These are phyloP conservation scores for Halcyon smyrnensis DNA, from an alignment of 2,797 vertebrate species.

Conservation along the genomic window DNA sequence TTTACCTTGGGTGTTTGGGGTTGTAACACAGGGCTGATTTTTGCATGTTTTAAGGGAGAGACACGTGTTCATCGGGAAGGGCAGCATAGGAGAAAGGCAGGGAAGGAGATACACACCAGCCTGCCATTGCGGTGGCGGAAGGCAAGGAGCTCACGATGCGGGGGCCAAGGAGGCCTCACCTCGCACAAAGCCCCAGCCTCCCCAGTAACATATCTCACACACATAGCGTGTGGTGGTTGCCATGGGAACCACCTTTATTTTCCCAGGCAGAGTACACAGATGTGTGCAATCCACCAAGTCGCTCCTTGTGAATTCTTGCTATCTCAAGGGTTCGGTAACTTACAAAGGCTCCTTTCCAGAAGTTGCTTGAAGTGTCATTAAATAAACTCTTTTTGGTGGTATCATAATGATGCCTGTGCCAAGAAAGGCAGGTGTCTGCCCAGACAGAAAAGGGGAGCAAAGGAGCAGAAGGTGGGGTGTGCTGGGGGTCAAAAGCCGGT, in stretches of 20 bases:
- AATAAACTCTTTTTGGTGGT: slow-evolving; percentile 22
- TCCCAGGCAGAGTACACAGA: slow-evolving; percentile 68
- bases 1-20: background rate
- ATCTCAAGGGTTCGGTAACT: slow-evolving; percentile 67
- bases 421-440: background rate
- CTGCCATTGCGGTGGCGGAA: background rate
- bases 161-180: background rate
- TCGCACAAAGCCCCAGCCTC: slow-evolving; percentile 26
- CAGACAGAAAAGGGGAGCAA: background rate
- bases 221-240: slow-evolving; percentile 62
- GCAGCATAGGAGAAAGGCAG: rapidly evolving
- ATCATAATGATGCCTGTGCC: background rate
- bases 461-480: background rate
- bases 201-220: slow-evolving; percentile 43
- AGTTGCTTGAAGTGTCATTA: slow-evolving; percentile 55
- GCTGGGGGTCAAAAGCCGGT: background rate
- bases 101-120: background rate
- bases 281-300: slow-evolving; percentile 66
- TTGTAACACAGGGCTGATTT: background rate
- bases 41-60: background rate
- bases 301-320: slow-evolving; percentile 64
- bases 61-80: rapidly evolving
- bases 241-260: slow-evolving; percentile 74
- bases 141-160: background rate
- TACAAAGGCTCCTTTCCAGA: slow-evolving; percentile 12